These are phyloP conservation scores for Strigops habroptila DNA, from an alignment of 2,113 vertebrate genomes.

Conservation along the genomic window DNA sequence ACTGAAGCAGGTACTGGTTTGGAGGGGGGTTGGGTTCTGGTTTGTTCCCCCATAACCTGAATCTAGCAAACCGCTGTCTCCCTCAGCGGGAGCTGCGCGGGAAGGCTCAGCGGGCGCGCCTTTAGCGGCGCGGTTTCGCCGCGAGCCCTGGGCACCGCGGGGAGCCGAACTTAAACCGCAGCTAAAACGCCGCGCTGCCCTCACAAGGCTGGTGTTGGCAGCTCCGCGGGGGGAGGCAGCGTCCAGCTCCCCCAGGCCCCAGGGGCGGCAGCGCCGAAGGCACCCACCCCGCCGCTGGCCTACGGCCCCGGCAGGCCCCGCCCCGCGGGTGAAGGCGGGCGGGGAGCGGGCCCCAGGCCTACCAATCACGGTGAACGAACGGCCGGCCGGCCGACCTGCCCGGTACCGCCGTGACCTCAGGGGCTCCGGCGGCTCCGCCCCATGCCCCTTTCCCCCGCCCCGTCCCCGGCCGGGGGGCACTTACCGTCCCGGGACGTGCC, in stretches of 20 bases:
- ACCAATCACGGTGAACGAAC: slow-evolving; percentile 54
- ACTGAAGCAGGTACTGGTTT: not conserved
- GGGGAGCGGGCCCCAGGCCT: not conserved
- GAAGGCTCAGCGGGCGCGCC: not conserved
- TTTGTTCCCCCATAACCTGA: too few species aligned
- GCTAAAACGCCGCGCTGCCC: too few species aligned
- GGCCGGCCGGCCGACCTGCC: not conserved
- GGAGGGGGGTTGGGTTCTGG: accelerated
- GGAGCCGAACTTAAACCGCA: accelerated
- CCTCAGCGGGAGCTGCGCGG: not conserved
- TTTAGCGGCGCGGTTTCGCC: not conserved
- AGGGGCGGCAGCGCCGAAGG: not conserved
- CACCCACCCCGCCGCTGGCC: not conserved
- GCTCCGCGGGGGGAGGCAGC: not conserved
- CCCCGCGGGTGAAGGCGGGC: not conserved
- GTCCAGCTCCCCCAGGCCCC: too few species aligned
- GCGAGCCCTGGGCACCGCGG: not conserved
- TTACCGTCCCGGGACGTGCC: slow-evolving; percentile 96
- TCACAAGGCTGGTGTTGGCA: not conserved
- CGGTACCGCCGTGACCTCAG: not conserved
- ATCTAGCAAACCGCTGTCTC: not conserved
- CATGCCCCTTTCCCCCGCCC: not conserved
- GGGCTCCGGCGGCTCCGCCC: slow-evolving; percentile 6
- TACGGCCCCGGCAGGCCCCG: not conserved
- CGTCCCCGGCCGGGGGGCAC: slow-evolving; percentile 28